A percentile compares a stretch with the other conserved stretches of the same genome.
Evolutionary conservation across 2,888 invertebrate genomes (phyloP).

Genomic region (Andrena camellia): DNA sequence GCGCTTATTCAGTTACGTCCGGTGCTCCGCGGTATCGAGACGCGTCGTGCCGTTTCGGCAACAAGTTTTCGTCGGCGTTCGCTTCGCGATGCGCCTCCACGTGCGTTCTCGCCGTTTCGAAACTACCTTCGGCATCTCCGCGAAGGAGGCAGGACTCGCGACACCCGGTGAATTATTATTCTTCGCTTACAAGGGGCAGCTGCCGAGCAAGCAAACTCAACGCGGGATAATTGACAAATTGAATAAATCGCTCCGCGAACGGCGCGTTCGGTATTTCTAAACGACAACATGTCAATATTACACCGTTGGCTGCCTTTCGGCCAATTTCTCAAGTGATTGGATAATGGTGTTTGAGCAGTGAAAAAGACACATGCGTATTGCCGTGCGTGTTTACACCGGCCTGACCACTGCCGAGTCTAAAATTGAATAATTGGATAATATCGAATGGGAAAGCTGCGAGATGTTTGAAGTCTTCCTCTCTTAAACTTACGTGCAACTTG

Average conservation of each 20-base stretch:
- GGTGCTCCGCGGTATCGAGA: constrained; percentile 81
- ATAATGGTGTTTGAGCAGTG: constrained; percentile 24
- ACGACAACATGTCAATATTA: not conserved
- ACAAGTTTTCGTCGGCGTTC: constrained; percentile 52
- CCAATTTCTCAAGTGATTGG: constrained; percentile 8
- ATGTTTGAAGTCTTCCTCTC: not conserved
- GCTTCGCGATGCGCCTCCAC: constrained; percentile 40
- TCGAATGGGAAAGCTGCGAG: constrained; percentile 20
- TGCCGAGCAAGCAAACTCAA: not conserved
- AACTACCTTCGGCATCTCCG: not conserved
- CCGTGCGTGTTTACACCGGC: constrained; percentile 27
- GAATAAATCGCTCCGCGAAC: not conserved
- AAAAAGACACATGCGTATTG: constrained; percentile 27
- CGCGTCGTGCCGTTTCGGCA: constrained; percentile 70
- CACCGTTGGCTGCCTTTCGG: not conserved
- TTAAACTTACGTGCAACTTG: not conserved
- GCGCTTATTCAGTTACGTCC: constrained; percentile 83
- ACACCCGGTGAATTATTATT: not conserved
- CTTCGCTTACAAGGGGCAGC: not conserved
- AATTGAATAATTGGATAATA: constrained; percentile 66
- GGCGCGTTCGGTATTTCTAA: not conserved
- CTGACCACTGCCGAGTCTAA: constrained; percentile 19
- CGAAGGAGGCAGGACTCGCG: not conserved
- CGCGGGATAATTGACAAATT: not conserved
- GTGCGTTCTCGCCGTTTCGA: constrained; percentile 11